Evolutionary conservation across 2,113 vertebrate species (phyloP).

Genomic region (Pterocles burchelli): DNA sequence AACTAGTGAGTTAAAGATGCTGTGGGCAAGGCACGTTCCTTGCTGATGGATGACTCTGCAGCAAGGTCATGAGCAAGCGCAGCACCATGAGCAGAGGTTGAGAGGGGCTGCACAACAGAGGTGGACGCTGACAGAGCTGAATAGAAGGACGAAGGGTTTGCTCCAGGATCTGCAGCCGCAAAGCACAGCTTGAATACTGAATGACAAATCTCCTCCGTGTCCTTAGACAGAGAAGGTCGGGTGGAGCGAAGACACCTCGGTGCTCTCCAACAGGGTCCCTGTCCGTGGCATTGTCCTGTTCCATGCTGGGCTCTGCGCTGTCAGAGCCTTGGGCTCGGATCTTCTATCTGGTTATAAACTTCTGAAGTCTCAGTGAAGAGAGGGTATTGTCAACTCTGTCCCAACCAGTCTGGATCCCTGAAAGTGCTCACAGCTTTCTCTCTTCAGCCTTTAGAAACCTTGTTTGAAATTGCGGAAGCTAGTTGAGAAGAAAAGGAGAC

Average conservation of each 20-base stretch:
- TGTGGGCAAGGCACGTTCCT: background rate
- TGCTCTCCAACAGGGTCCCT: accelerated
- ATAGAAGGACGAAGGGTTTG: background rate
- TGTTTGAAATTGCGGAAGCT: background rate
- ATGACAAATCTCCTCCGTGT: accelerated
- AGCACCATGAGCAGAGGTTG: background rate
- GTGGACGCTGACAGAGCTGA: background rate
- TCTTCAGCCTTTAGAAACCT: background rate
- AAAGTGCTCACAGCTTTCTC: background rate
- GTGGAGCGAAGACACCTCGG: accelerated
- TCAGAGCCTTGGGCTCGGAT: accelerated
- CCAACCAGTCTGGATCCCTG: background rate
- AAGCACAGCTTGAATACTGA: background rate
- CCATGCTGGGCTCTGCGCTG: accelerated
- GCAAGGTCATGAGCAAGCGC: background rate
- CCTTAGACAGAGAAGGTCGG: background rate
- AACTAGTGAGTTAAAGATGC: background rate
- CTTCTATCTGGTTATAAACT: accelerated
- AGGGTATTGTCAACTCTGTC: background rate
- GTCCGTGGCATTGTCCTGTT: accelerated
- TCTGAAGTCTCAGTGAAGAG: background rate
- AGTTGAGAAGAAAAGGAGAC: background rate
- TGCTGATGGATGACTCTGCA: background rate
- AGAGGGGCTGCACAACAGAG: background rate
- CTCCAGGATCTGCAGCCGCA: background rate